Base-by-base conservation (phyloP, 2,888 invertebrate genomes). In the Aricia artaxerxes region DNA sequence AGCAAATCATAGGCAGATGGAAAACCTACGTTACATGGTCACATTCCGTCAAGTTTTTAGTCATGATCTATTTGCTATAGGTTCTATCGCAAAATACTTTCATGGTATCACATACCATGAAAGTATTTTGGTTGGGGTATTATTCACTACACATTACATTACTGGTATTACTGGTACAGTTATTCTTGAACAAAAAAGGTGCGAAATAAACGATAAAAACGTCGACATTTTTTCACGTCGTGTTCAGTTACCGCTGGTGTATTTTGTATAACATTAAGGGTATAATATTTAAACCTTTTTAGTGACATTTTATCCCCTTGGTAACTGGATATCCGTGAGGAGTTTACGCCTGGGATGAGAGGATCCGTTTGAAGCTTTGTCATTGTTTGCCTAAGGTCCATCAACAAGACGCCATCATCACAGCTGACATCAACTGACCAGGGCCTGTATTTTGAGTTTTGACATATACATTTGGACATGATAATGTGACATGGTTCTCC, bases 321-420 rank as follows among this genome's bases (percentile, higher is more conserved):
- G 31, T 73, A 49, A 75, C 76, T 53, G 31, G 49, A 53, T 53
- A 75, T 24, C 49, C 75, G 16, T 57, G 11, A 53, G 53, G 35
- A 53, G 16, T 31, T 76, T 35, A 35, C 76, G 31, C 57, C 31
- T 1, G 76, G 76, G 76, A 57, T 44, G 49, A 31, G 49, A 49
- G 75, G 11, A 24, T 49, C 31, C 24, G 11, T 49, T 75, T 38
- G 24, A 49, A 24, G 44, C 49, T 49, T 49, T 53, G 76, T 38
- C 76, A 76, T 76, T 76, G 76, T 76, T 76, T 57, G 76, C 38
- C 16, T 76, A 2, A 11, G 6, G 53, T 76, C 44, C 31, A 76
- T 49, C 72, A 38, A 61, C 61, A 61, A 11, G 24, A 0, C 0
- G 35, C 35, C 31, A 31, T 69, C 64, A 69, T 31, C 64, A 69